These are phyloP conservation scores for Sinocyclocheilus rhinocerous DNA, from an alignment of 2,113 vertebrate species.

Conservation along the genomic window DNA sequence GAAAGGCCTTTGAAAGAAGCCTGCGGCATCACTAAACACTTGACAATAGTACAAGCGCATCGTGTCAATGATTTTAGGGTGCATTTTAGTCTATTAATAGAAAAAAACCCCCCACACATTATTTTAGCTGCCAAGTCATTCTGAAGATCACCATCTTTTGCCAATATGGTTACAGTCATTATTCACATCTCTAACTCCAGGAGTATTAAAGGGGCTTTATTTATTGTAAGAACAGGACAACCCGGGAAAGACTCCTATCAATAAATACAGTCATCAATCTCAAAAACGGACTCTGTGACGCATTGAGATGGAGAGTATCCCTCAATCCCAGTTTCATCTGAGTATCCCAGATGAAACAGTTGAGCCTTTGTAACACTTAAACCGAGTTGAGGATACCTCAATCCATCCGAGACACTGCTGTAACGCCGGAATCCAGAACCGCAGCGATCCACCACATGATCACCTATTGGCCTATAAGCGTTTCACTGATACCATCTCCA, in stretches of 20 bases:
- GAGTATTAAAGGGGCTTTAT: neutral
- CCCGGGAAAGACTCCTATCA: neutral
- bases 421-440: conserved; percentile 4
- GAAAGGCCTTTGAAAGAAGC: too few species aligned
- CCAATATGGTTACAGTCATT: neutral
- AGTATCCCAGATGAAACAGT: conserved; percentile 11
- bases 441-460: conserved; percentile 23
- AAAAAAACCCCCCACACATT: neutral
- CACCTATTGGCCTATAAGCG: conserved; percentile 46
- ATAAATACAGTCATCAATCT: neutral
- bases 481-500: conserved; percentile 43
- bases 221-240: neutral
- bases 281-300: neutral
- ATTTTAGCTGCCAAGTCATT: neutral
- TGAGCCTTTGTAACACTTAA: neutral
- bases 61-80: neutral
- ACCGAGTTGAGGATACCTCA: conserved; percentile 5
- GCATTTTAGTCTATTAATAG: neutral
- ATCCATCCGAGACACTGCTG: conserved; percentile 35
- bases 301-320: neutral
- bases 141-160: neutral
- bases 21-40: too few species aligned
- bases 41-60: too few species aligned
- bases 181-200: neutral
- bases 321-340: too few species aligned